phyloP scores from a whole-genome alignment of 2,797 vertebrate species.

The Ispidina lecontei region DNA sequence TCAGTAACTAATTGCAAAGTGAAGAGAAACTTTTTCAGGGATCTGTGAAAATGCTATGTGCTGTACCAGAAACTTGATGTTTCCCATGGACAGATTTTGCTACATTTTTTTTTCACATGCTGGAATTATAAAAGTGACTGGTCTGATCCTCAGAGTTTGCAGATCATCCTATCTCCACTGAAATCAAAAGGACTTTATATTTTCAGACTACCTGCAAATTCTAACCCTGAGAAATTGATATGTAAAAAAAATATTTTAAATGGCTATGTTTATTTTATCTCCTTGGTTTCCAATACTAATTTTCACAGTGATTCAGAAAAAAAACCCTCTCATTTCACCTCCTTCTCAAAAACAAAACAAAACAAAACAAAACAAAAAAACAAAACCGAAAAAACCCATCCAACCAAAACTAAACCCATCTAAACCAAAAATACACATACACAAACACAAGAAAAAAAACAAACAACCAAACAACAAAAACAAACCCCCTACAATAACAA shows the following conservation, averaged over 20 bases:
- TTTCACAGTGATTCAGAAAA: constrained; percentile 6
- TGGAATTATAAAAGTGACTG: background rate
- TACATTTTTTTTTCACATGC: background rate
- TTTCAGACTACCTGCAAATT: background rate
- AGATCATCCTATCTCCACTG: background rate
- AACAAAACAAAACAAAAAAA: background rate
- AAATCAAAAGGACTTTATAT: background rate
- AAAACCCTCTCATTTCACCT: background rate
- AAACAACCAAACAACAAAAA: background rate
- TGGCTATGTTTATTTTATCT: background rate
- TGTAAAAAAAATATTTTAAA: background rate
- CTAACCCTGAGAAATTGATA: background rate
- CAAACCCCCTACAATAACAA: background rate
- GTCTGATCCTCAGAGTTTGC: background rate
- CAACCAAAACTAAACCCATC: too few relatives aligned
- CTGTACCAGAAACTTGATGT: background rate
- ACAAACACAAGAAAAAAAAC: background rate
- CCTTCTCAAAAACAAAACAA: background rate
- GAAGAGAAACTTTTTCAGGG: background rate
- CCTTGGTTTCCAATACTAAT: background rate
- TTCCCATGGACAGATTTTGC: background rate
- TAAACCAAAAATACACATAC: background rate
- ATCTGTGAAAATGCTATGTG: background rate
- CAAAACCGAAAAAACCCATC: background rate
- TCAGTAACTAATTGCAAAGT: background rate